phyloP scores from a whole-genome alignment of 2,888 invertebrate genomes.

The Nomada flava region DNA sequence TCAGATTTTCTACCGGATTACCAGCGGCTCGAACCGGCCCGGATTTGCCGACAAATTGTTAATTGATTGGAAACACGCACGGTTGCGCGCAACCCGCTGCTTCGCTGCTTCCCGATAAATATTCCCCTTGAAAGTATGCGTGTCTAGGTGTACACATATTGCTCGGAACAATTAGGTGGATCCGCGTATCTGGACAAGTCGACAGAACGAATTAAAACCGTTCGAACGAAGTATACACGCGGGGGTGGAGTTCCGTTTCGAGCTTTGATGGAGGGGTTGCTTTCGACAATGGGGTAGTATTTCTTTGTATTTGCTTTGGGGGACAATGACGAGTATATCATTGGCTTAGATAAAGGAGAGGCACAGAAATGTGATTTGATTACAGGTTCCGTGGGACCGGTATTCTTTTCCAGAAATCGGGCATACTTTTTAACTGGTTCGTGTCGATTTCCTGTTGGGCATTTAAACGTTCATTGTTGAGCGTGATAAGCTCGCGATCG shows the following conservation, averaged over 20 bases:
- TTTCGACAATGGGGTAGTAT: neutral
- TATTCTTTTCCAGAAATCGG: neutral
- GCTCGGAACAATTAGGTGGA: conserved; percentile 27
- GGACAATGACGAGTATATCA: conserved; percentile 6
- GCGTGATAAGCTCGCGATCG: neutral
- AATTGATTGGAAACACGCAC: conserved; percentile 33
- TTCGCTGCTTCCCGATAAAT: conserved; percentile 34
- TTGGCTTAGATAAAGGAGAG: neutral
- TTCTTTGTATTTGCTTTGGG: conserved; percentile 1
- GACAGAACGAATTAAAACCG: conserved; percentile 7
- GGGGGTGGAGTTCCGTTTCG: neutral
- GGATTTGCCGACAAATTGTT: conserved; percentile 34
- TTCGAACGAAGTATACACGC: neutral
- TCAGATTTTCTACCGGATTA: conserved; percentile 35
- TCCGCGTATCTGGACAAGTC: conserved; percentile 22
- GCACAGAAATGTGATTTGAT: neutral
- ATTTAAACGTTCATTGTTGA: neutral
- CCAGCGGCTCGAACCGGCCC: conserved; percentile 10
- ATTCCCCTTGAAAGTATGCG: conserved; percentile 1
- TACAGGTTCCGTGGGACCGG: neutral
- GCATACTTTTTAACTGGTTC: neutral
- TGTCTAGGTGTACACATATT: neutral
- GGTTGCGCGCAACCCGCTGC: conserved; percentile 14
- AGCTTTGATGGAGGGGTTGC: neutral
- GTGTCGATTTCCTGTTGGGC: neutral